These are phyloP conservation scores for Gambusia affinis DNA, from an alignment of 2,113 vertebrate genomes.

Conservation along the genomic window DNA sequence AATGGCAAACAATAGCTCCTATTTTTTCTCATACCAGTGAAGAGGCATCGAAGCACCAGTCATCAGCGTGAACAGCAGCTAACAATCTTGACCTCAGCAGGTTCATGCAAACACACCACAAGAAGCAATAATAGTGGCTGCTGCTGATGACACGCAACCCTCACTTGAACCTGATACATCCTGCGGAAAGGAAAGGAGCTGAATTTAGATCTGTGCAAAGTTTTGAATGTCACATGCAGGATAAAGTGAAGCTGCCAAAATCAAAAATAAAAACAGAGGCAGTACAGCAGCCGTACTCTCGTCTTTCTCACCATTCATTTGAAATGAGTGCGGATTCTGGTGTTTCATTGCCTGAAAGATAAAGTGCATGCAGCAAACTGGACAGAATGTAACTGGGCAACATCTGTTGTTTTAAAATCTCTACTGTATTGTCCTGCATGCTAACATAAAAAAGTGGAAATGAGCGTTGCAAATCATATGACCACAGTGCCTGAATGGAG, in stretches of 20 bases:
- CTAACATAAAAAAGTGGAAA: no score
- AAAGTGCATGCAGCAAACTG: no score
- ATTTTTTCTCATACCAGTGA: slow-evolving; percentile 13
- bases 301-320: no score
- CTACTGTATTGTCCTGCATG: no score
- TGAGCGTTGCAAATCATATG: no score
- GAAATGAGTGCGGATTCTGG: no score
- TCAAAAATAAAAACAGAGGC: background rate
- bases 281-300: no score
- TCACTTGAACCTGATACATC: slow-evolving; percentile 37
- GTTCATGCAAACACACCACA: slow-evolving; percentile 39
- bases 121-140: slow-evolving; percentile 35
- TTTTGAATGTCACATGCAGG: slow-evolving; percentile 21
- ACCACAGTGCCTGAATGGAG: no score
- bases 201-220: slow-evolving; percentile 6
- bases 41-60: slow-evolving; percentile 30
- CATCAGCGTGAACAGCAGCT: slow-evolving; percentile 32
- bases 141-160: slow-evolving; percentile 35
- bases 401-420: no score
- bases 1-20: slow-evolving; percentile 52
- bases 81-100: slow-evolving; percentile 54
- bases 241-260: no score
- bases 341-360: no score
- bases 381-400: no score
- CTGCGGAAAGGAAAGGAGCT: slow-evolving; percentile 31